Base-by-base conservation (phyloP, 1,140 invertebrate species). In the Brachionus paranguensis region DNA sequence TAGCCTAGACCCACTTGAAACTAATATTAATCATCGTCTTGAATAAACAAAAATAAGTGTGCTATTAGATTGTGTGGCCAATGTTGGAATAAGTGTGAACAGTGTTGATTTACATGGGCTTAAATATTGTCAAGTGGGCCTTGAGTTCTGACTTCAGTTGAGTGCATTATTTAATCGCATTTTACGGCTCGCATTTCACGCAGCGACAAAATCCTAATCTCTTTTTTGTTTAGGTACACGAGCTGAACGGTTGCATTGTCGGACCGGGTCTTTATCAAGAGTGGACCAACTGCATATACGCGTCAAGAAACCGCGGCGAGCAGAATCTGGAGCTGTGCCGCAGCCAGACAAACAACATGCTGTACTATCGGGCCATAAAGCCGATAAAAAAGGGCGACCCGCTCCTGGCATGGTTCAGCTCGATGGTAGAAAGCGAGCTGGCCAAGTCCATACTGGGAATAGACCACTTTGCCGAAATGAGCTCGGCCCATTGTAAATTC, bases 351-450 rank as follows among this genome's bases (percentile, higher is more conserved):
- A 86, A 83, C 11, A 50, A 85, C 2, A 65, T 90, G 11, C 85
- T 86, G 47, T 68, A 50, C 47, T 81, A 89, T 5, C 84, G 86
- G 74, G 86, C 86, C 10, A 85, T 91, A 3, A 89, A 90, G 85
- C 84, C 86, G 0, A 90, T 94, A 5, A 84, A 86, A 47, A 86
- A 87, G 11, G 92, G 92, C 0, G 91, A 94, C 84, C 91, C 92
- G 85, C 87, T 95, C 0, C 88, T 91, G 10, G 90, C 95, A 84
- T 97, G 95, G 95, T 95, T 95, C 87, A 92, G 93, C 0, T 93
- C 94, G 64, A 92, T 93, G 78, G 88, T 94, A 47, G 89, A 95
- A 0, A 91, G 92, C 2, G 89, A 92, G 27, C 89, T 94, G 81
- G 92, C 92, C 60, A 89, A 91, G n/a, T 94, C 94, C 0, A 94